These are phyloP conservation scores for Thereva unica DNA, from an alignment of 2,888 invertebrate species.

Conservation along the genomic window DNA sequence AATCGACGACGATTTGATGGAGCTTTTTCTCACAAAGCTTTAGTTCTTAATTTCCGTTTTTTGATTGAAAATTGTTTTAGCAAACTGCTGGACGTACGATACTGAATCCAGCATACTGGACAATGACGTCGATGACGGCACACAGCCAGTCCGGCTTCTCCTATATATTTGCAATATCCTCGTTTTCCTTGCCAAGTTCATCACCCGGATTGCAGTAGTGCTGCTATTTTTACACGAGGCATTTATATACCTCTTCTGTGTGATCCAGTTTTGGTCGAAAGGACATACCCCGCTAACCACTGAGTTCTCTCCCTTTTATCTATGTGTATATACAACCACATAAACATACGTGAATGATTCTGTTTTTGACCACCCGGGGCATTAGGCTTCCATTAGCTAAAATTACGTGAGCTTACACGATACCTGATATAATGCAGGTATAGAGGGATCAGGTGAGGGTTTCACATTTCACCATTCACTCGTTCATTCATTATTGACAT, in stretches of 20 bases:
- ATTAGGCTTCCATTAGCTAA: constrained; percentile 20
- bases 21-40: constrained; percentile 21
- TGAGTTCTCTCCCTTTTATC: background rate
- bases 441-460: no score
- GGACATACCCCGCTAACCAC: background rate
- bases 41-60: constrained; percentile 42
- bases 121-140: background rate
- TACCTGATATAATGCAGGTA: no score
- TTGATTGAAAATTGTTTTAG: constrained; percentile 43
- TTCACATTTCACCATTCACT: no score
- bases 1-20: constrained; percentile 9
- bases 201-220: no score
- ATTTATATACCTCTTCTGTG: no score
- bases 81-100: constrained; percentile 29
- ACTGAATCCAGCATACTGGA: background rate
- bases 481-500: no score
- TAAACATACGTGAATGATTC: background rate
- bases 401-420: constrained; percentile 20
- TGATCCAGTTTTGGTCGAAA: no score
- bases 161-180: no score
- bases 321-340: background rate
- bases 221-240: no score
- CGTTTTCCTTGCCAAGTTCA: no score
- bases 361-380: constrained; percentile 7
- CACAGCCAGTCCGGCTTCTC: constrained; percentile 2